phyloP scores from a whole-genome alignment of 2,888 invertebrate species.

The Perizoma flavofasciatum region DNA sequence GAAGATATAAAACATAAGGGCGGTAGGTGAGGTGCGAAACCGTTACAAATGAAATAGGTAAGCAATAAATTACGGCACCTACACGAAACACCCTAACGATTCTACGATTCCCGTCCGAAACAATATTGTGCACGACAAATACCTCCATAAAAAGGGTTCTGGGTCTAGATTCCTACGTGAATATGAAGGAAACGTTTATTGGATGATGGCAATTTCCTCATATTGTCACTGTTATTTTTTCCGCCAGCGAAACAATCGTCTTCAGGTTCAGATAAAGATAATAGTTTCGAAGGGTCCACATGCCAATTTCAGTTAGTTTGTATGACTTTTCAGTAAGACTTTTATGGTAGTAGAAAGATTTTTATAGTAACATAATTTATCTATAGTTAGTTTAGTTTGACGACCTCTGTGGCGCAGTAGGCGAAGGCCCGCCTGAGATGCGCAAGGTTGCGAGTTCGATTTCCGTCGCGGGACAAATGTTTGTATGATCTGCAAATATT shows the following conservation, averaged over 20 bases:
- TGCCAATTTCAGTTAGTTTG: neutral
- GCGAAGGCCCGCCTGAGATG: no score
- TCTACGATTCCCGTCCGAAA: slow-evolving; percentile 43
- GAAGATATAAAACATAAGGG: slow-evolving; percentile 45
- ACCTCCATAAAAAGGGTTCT: slow-evolving; percentile 46
- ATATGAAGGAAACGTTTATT: slow-evolving; percentile 38
- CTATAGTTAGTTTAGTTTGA: no score
- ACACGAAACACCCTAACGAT: slow-evolving; percentile 43
- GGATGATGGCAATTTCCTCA: slow-evolving; percentile 34
- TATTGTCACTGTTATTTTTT: slow-evolving; percentile 25
- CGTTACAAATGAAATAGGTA: slow-evolving; percentile 50
- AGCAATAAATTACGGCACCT: slow-evolving; percentile 48
- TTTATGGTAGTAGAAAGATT: no score
- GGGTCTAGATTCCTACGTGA: slow-evolving; percentile 44
- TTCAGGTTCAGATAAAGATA: slow-evolving; percentile 13
- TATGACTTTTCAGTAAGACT: no score
- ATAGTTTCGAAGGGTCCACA: slow-evolving; percentile 15
- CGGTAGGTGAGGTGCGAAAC: slow-evolving; percentile 34
- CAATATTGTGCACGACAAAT: slow-evolving; percentile 48
- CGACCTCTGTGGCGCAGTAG: no score
- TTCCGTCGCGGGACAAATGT: no score
- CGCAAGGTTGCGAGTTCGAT: no score
- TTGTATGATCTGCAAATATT: no score
- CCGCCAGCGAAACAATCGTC: slow-evolving; percentile 23
- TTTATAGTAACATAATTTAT: no score